These are phyloP conservation scores for Gonioctena quinquepunctata DNA, from an alignment of 1,140 invertebrate species.

Conservation along the genomic window DNA sequence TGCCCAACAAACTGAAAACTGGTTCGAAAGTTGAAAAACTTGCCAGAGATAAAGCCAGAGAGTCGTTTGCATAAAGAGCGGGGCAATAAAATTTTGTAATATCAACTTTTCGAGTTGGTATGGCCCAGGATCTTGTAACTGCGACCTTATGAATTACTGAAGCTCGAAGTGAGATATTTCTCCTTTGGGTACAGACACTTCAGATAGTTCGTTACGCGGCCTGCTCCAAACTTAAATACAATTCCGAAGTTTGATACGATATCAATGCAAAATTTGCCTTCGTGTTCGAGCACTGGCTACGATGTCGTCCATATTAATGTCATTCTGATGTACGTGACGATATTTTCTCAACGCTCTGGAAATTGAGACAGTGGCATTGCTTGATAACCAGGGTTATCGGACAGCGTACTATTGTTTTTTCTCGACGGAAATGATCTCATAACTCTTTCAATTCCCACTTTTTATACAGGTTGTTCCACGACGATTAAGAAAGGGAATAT, in stretches of 20 bases:
- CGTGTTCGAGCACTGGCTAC: background rate
- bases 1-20: background rate
- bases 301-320: background rate
- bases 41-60: background rate
- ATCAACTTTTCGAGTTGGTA: slow-evolving; percentile 17
- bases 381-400: no score
- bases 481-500: no score
- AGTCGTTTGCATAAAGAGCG: slow-evolving; percentile 11
- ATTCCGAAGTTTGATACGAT: slow-evolving; percentile 5
- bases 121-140: background rate
- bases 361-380: no score
- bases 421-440: no score
- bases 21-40: background rate
- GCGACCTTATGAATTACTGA: slow-evolving; percentile 22
- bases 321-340: background rate
- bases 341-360: background rate
- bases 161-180: slow-evolving; percentile 22
- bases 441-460: no score
- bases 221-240: slow-evolving; percentile 7
- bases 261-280: background rate
- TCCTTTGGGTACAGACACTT: slow-evolving; percentile 11
- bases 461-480: no score
- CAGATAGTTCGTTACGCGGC: background rate
- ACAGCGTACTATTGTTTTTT: no score
- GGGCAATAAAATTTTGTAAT: slow-evolving; percentile 18